Conservation (phyloP, 1,140 invertebrate species). For the Drosophila rhopaloa region DNA sequence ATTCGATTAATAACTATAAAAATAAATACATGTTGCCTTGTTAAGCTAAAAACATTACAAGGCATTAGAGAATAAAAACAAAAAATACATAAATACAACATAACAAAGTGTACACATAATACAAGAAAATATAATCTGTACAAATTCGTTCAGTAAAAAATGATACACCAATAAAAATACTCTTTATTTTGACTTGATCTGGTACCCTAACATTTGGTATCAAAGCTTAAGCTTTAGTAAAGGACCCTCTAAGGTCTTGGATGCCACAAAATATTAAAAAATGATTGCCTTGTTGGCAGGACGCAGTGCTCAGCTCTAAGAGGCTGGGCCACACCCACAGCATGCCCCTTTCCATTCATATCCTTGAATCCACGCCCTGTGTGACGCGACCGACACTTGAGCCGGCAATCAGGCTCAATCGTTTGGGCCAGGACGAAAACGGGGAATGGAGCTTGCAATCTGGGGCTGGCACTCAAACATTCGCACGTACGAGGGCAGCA, state of each 20-base stretch:
- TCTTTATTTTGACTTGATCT: not conserved
- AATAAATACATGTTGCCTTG: too few relatives aligned
- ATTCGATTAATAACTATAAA: too few relatives aligned
- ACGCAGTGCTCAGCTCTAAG: slow-evolving; percentile 35
- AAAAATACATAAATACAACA: too few relatives aligned
- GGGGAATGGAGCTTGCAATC: slow-evolving; percentile 61
- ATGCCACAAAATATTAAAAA: slow-evolving; percentile 24
- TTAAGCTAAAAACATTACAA: too few relatives aligned
- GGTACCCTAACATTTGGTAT: not conserved
- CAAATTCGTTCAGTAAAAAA: not conserved
- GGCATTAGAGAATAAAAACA: too few relatives aligned
- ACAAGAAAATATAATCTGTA: too few relatives aligned
- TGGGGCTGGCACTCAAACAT: slow-evolving; percentile 66
- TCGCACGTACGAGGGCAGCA: slow-evolving; percentile 58
- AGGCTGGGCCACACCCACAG: slow-evolving; percentile 23
- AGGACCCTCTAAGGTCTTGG: not conserved
- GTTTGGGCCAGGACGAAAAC: slow-evolving; percentile 55
- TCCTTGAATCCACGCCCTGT: slow-evolving; percentile 43
- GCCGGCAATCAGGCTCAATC: slow-evolving; percentile 80
- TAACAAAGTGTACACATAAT: too few relatives aligned
- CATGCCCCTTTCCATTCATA: slow-evolving; percentile 1
- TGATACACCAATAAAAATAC: not conserved
- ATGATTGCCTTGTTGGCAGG: slow-evolving; percentile 25
- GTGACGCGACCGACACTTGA: slow-evolving; percentile 76
- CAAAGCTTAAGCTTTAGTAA: not conserved